Percentiles rank a stretch among this genome's conserved stretches.
Evolutionary conservation across 2,113 vertebrate species (phyloP).

Genomic region (Pseudopodoces humilis): DNA sequence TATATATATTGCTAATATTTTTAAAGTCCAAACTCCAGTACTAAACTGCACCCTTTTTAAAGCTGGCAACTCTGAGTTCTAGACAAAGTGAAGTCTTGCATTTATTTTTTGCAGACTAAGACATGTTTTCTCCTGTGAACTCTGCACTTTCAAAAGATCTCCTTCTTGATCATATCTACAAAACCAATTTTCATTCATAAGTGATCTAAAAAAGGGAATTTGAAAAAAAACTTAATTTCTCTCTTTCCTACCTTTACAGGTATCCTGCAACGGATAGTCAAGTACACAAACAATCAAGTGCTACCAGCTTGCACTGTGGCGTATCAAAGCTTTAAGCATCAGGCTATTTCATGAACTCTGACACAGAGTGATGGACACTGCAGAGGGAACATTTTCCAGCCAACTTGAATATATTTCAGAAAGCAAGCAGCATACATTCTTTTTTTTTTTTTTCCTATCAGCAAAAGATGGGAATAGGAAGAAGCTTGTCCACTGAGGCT

Average conservation of each 20-base stretch:
- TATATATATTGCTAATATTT: background rate
- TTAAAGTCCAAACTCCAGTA: background rate
- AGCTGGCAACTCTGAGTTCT: background rate
- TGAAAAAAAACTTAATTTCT: background rate
- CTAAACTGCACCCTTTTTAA: background rate
- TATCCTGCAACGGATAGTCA: background rate
- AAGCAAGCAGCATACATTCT: background rate
- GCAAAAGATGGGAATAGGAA: background rate
- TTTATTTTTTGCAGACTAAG: background rate
- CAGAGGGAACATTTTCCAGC: background rate
- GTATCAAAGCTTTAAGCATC: background rate
- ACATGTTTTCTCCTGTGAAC: background rate
- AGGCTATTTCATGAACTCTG: background rate
- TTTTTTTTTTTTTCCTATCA: background rate
- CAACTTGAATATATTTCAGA: background rate
- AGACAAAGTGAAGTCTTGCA: background rate
- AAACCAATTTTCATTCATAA: background rate
- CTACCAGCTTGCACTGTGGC: background rate
- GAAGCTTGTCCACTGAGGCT: background rate
- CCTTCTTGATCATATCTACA: background rate
- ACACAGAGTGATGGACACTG: background rate
- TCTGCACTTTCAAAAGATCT: background rate
- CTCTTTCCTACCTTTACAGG: background rate
- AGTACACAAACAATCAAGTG: background rate
- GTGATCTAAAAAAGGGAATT: background rate